phyloP scores from a whole-genome alignment of 2,797 vertebrate species.

The Ctenopoma kingsleyae region DNA sequence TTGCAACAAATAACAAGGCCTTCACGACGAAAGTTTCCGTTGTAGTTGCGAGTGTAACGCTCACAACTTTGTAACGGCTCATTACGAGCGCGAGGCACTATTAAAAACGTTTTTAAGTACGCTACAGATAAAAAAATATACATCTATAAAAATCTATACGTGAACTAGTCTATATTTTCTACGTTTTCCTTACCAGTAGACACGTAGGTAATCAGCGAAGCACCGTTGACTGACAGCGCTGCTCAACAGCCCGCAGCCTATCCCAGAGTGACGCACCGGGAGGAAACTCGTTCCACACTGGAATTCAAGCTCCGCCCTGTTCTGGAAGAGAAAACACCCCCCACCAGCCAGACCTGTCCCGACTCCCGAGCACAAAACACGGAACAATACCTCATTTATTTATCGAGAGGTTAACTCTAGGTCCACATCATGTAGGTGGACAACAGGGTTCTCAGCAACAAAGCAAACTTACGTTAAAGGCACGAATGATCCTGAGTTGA shows the following conservation, averaged over 20 bases:
- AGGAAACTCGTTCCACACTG: slow-evolving; percentile 74
- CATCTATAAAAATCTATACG: accelerated
- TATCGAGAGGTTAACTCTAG: accelerated
- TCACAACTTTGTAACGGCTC: slow-evolving; percentile 62
- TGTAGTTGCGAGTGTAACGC: slow-evolving; percentile 63
- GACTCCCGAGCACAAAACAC: not conserved
- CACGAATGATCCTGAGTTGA: not conserved
- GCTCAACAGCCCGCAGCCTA: slow-evolving; percentile 61
- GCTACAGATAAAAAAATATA: not conserved
- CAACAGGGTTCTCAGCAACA: not conserved
- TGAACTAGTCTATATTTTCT: not conserved
- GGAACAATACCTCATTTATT: accelerated
- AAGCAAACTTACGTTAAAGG: not conserved
- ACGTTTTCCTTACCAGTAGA: slow-evolving; percentile 53
- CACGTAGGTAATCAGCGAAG: slow-evolving; percentile 48
- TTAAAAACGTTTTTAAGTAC: not conserved
- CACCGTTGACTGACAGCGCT: slow-evolving; percentile 61
- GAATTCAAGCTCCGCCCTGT: slow-evolving; percentile 78
- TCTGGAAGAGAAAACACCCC: slow-evolving; percentile 31
- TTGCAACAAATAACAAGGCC: slow-evolving; percentile 80
- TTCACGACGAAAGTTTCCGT: slow-evolving; percentile 78
- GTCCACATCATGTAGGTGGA: accelerated
- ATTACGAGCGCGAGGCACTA: not conserved
- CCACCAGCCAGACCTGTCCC: not conserved
- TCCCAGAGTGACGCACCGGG: slow-evolving; percentile 79